Evolutionary conservation across 2,888 invertebrate species (phyloP).

Genomic region (Branchellion lobata): DNA sequence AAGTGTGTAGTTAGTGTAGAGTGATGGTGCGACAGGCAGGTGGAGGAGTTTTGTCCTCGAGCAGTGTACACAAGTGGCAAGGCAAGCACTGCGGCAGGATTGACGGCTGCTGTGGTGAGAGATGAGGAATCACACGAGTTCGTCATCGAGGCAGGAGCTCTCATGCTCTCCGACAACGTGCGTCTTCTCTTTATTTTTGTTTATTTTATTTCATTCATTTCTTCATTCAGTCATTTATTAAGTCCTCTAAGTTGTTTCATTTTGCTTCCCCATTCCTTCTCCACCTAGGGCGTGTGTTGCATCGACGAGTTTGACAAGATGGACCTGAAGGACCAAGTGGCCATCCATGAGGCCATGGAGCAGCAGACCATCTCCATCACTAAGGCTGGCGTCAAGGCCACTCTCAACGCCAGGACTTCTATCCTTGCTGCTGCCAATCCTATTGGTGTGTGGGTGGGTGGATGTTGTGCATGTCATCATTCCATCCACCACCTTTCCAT

Average conservation of each 20-base stretch:
- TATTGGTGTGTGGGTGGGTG: slow-evolving; percentile 62
- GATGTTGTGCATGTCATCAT: too few relatives aligned
- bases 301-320: slow-evolving; percentile 99
- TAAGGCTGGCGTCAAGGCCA: slow-evolving; percentile 78
- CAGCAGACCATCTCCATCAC: slow-evolving; percentile 98
- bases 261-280: background rate
- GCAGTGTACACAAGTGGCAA: slow-evolving; percentile 98
- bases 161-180: slow-evolving; percentile 96
- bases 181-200: slow-evolving; percentile 25
- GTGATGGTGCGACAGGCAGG: slow-evolving; percentile 59
- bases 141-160: slow-evolving; percentile 98
- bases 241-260: slow-evolving; percentile 1
- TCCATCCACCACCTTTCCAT: too few relatives aligned
- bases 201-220: background rate
- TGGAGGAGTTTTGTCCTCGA: slow-evolving; percentile 87
- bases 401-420: slow-evolving; percentile 92
- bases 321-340: slow-evolving; percentile 94
- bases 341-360: slow-evolving; percentile 99
- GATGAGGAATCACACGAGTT: slow-evolving; percentile 98
- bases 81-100: slow-evolving; percentile 93
- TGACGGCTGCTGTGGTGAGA: slow-evolving; percentile 95
- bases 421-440: slow-evolving; percentile 98
- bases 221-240: too few relatives aligned
- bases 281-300: slow-evolving; percentile 83
- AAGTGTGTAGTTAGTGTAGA: background rate